Evolutionary conservation across 1,140 invertebrate genomes (phyloP).

Genomic region (Dendrolimus kikuchii): DNA sequence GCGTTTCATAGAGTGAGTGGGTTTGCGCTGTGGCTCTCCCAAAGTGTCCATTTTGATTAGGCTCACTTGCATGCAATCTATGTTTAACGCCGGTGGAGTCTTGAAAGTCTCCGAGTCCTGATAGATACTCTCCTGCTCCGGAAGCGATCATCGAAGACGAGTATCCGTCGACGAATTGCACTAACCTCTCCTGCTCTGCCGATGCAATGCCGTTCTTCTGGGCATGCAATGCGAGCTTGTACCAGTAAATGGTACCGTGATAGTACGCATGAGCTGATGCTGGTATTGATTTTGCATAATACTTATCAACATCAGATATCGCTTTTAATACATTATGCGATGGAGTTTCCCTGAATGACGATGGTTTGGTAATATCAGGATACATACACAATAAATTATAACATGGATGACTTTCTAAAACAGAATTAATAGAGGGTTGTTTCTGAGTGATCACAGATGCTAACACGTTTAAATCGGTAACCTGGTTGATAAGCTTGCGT

Average conservation of each 20-base stretch:
- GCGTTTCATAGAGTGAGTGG: too few relatives aligned
- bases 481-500: conserved; percentile 26
- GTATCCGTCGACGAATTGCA: not conserved
- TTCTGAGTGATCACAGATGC: not conserved
- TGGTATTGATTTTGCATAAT: not conserved
- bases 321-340: conserved; percentile 7
- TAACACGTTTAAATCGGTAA: conserved; percentile 10
- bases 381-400: conserved; percentile 21
- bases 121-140: conserved; percentile 11
- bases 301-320: not conserved
- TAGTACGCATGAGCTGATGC: conserved; percentile 4
- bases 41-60: conserved; percentile 7
- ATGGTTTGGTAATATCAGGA: conserved; percentile 28
- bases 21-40: too few relatives aligned
- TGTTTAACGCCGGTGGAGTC: conserved; percentile 9
- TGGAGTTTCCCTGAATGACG: conserved; percentile 3
- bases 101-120: conserved; percentile 7
- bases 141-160: not conserved
- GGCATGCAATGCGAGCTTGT: conserved; percentile 2
- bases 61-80: not conserved
- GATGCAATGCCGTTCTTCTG: not conserved
- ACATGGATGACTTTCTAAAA: conserved; percentile 10
- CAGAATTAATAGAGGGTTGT: conserved; percentile 5
- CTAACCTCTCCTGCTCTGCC: conserved; percentile 1
- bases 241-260: conserved; percentile 8